Evolutionary conservation across 2,113 vertebrate species (phyloP), one percentile per base, ranked within the genome.

Genomic region (Ceuthmochares aereus): DNA sequence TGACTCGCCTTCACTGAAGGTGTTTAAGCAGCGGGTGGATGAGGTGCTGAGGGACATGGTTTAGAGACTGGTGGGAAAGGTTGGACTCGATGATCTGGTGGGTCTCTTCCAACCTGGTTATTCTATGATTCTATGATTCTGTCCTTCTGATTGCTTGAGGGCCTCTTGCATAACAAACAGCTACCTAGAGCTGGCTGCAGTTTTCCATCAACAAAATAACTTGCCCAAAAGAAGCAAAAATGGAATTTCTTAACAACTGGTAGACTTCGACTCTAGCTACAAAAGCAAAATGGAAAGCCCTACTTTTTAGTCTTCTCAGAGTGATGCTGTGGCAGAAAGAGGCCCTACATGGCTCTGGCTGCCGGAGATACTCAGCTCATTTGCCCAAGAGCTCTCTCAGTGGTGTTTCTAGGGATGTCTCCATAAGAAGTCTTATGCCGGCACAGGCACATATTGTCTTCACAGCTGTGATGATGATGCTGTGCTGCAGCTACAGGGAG

Each of bases 281-380:
- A 42, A 66, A 81, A 15, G 7, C 3, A 4, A 60, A 78, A 78
- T 7, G 26, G 23, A 81, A 84, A 69, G 0, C 2, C 1, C 7
- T 56, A 9, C 12, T 83, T 68, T 14, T 29, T 47, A 72, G 7
- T 43, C 14, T 75, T 70, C 25, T 74, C 12, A 36, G 23, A n/a
- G 62, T 30, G 37, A 62, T 0, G 0, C 32, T 1, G 2, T 0
- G 6, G 3, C 23, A 59, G 34, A 54, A 26, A 12, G 82, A 45
- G 9, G 36, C 20, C 23, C 11, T 21, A 5, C 1, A 4, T 68
- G 67, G 34, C 80, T 34, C 37, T 56, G 43, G 32, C 40, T 89
- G 36, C 63, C 49, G 14, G 40, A 40, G 40, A 9, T 60, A 45
- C 21, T 80, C 63, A 32, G 49, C 43, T 32, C 22, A 1, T 36